Evolutionary conservation across 2,113 vertebrate species (phyloP).

Genomic region (Microcebus jonahi): DNA sequence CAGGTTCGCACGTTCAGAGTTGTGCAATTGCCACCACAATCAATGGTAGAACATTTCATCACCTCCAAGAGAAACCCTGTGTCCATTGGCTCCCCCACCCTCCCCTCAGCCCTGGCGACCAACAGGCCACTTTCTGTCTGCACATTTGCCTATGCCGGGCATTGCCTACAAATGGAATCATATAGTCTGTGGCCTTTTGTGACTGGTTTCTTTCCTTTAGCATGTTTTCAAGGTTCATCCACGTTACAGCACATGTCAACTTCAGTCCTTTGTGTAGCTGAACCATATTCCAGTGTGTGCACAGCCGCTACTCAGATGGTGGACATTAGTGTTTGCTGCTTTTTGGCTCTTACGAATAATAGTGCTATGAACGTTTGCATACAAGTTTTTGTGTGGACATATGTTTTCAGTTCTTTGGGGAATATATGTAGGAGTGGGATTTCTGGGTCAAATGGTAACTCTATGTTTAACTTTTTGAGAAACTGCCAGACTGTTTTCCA

Average conservation of each 20-base stretch:
- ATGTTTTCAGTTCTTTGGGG: not conserved
- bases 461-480: not conserved
- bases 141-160: not conserved
- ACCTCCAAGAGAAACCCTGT: not conserved
- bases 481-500: not conserved
- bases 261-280: not conserved
- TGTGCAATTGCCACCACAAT: not conserved
- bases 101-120: not conserved
- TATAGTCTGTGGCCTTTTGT: not conserved
- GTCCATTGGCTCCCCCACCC: rapidly evolving
- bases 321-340: not conserved
- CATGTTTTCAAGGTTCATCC: not conserved
- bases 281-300: not conserved
- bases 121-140: not conserved
- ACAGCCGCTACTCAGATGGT: not conserved
- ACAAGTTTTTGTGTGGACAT: not conserved
- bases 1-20: not conserved
- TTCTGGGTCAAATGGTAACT: not conserved
- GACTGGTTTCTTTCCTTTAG: not conserved
- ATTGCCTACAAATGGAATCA: not conserved
- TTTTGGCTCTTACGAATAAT: not conserved
- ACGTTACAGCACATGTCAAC: too few relatives aligned
- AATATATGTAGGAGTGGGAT: not conserved
- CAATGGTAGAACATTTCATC: not conserved
- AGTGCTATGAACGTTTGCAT: not conserved